Evolutionary conservation across 2,888 invertebrate species (phyloP).

Genomic region (Andrena chrysosceles): DNA sequence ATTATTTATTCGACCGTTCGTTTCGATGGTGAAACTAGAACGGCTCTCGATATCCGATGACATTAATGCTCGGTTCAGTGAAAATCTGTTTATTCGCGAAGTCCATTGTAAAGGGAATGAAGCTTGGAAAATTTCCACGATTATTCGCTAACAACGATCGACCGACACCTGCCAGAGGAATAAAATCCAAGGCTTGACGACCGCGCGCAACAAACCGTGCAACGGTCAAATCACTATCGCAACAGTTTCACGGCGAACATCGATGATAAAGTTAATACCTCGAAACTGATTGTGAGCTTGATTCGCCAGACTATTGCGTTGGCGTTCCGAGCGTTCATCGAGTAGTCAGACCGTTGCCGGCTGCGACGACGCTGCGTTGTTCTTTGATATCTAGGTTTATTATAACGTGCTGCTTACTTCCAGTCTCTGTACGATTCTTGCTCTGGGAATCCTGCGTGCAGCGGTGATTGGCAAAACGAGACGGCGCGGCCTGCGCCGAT

Average conservation of each 20-base stretch:
- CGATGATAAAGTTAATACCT: slow-evolving; percentile 49
- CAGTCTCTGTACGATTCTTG: no score
- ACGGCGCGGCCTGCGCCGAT: not conserved
- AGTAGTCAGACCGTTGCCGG: not conserved
- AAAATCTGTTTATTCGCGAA: slow-evolving; percentile 53
- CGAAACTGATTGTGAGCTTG: not conserved
- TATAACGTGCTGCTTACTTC: no score
- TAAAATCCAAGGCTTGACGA: slow-evolving; percentile 17
- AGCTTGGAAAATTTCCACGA: slow-evolving; percentile 50
- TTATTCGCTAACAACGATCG: slow-evolving; percentile 40
- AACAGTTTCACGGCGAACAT: slow-evolving; percentile 46
- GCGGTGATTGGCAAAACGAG: no score
- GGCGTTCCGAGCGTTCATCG: slow-evolving; percentile 18
- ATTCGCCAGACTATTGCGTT: not conserved
- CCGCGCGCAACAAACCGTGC: slow-evolving; percentile 22
- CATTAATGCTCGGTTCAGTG: slow-evolving; percentile 51
- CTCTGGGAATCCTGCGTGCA: no score
- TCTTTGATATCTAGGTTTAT: not conserved
- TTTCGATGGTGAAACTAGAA: not conserved
- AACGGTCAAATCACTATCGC: slow-evolving; percentile 42
- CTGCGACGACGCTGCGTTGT: not conserved
- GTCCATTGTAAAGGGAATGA: slow-evolving; percentile 37
- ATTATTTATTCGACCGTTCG: slow-evolving; percentile 27
- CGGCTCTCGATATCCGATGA: slow-evolving; percentile 39
- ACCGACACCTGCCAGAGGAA: slow-evolving; percentile 38